Conservation (phyloP, 2,797 vertebrate genomes). For the Molothrus aeneus region DNA sequence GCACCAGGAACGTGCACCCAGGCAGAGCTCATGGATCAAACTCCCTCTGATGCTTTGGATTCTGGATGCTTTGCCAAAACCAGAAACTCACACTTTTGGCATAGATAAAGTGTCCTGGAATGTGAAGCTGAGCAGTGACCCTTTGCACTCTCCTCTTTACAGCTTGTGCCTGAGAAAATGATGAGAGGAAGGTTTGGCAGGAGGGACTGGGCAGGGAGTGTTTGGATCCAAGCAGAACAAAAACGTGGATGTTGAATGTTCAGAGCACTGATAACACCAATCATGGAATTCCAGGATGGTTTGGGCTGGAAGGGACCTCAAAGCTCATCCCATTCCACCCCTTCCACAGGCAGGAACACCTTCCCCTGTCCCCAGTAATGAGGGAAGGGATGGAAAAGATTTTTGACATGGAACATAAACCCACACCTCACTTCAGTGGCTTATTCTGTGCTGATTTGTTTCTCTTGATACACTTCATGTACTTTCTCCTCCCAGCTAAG, state of each 20-base stretch:
- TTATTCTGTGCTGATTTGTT: not conserved
- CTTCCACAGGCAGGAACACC: not conserved
- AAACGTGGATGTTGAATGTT: not conserved
- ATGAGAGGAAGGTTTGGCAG: not conserved
- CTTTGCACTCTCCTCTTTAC: conserved; percentile 23
- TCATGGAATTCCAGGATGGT: not conserved
- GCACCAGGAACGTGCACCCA: not conserved
- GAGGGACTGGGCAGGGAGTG: not conserved
- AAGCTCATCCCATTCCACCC: not conserved
- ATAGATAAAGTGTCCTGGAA: not conserved
- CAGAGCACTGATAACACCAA: not conserved
- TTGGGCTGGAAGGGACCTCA: not conserved
- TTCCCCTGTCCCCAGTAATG: not conserved
- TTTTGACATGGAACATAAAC: not conserved
- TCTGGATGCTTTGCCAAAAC: not conserved
- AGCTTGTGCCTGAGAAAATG: not conserved
- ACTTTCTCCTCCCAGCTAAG: not conserved
- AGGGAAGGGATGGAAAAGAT: not conserved
- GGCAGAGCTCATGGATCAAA: not conserved
- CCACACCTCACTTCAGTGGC: not conserved
- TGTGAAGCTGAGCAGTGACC: conserved; percentile 10
- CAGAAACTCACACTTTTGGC: conserved; percentile 22
- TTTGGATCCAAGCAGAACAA: not conserved
- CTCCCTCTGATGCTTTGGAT: not conserved
- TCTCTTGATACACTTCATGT: not conserved